A percentile compares a stretch with the other conserved stretches of the same genome.
Conservation (phyloP, 2,888 invertebrate genomes). For the Drosophila kambysellisi region DNA sequence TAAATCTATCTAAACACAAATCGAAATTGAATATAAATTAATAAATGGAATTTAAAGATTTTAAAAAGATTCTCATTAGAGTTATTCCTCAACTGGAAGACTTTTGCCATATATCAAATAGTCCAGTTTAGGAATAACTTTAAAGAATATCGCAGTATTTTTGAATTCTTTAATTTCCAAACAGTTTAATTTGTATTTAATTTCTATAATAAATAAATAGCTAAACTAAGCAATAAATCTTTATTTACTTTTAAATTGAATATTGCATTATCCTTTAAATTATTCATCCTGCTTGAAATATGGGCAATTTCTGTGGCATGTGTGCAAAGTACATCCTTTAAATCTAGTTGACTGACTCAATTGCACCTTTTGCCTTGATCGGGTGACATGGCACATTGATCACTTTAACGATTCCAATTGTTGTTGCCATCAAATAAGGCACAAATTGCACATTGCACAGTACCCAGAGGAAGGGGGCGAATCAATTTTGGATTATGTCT, state of each 20-base stretch:
- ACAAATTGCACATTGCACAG: constrained; percentile 42
- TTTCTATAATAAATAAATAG: too few relatives aligned
- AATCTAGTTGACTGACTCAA: neutral
- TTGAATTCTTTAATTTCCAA: too few relatives aligned
- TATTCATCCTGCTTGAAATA: neutral
- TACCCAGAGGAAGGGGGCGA: constrained; percentile 14
- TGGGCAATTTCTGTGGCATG: neutral
- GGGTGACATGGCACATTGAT: constrained; percentile 36
- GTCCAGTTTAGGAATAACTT: too few relatives aligned
- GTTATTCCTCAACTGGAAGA: neutral
- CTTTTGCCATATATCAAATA: too few relatives aligned
- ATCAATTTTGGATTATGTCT: constrained; percentile 62
- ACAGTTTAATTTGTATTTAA: too few relatives aligned
- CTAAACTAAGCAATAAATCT: neutral
- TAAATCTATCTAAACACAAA: neutral
- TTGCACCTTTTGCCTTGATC: constrained; percentile 48
- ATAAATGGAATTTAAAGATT: too few relatives aligned
- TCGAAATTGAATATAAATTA: too few relatives aligned
- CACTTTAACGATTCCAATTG: constrained; percentile 39
- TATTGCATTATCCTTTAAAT: neutral
- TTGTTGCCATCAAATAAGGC: constrained; percentile 16
- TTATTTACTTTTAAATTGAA: neutral
- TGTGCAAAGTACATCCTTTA: neutral
- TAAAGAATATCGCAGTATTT: too few relatives aligned
- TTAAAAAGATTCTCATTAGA: neutral